These are phyloP conservation scores for Stictonetta naevosa DNA, from an alignment of 2,113 vertebrate genomes.

Conservation along the genomic window DNA sequence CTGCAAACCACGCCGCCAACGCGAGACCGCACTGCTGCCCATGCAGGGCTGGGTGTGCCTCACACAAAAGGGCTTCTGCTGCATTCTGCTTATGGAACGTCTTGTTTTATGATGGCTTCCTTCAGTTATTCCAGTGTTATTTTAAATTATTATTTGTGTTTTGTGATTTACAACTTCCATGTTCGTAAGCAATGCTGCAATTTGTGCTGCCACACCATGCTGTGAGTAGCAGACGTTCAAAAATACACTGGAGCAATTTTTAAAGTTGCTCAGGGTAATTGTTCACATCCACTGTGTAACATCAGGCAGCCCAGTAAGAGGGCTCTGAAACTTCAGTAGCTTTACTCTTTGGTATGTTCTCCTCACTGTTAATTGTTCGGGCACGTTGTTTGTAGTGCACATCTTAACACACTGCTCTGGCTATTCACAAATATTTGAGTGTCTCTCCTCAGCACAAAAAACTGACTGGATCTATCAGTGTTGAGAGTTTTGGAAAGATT, in stretches of 20 bases:
- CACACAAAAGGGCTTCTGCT: neutral
- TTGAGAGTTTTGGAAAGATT: accelerated
- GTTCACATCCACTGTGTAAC: neutral
- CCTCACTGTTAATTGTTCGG: neutral
- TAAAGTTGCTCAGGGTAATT: neutral
- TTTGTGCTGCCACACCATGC: accelerated
- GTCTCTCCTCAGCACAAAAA: neutral
- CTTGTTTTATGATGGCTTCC: neutral
- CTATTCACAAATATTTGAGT: neutral
- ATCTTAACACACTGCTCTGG: neutral
- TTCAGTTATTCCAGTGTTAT: no score
- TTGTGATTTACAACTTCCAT: accelerated
- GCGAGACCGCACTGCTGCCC: no score
- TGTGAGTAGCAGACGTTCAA: neutral
- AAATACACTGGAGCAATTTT: accelerated
- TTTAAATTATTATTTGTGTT: neutral
- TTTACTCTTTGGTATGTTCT: neutral
- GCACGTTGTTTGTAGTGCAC: accelerated
- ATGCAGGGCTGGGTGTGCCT: no score
- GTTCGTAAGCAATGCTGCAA: neutral
- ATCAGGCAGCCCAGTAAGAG: accelerated
- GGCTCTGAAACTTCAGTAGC: neutral
- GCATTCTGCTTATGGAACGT: neutral
- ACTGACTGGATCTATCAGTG: neutral
- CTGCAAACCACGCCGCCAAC: no score